phyloP scores from a whole-genome alignment of 2,888 invertebrate genomes.

The Pyrrhia umbra region DNA sequence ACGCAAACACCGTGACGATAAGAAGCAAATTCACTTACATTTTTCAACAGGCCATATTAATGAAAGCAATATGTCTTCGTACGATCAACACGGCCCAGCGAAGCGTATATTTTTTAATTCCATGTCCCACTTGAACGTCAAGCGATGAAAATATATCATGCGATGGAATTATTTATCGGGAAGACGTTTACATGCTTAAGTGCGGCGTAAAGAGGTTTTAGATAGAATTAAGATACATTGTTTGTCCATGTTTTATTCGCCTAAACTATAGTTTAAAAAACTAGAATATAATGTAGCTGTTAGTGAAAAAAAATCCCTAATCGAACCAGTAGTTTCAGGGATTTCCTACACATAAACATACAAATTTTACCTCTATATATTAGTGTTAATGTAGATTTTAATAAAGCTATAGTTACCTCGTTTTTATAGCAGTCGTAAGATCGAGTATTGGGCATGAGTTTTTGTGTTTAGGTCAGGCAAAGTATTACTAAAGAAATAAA shows the following conservation, averaged over 20 bases:
- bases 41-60: constrained; percentile 58
- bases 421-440: too few species aligned
- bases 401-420: too few species aligned
- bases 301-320: not conserved
- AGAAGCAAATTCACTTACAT: constrained; percentile 60
- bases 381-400: too few species aligned
- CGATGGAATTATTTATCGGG: constrained; percentile 54
- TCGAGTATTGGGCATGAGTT: too few species aligned
- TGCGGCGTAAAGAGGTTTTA: constrained; percentile 35
- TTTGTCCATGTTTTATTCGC: too few species aligned
- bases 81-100: constrained; percentile 54
- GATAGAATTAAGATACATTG: constrained; percentile 6
- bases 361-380: too few species aligned
- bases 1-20: constrained; percentile 26
- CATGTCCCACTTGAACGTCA: constrained; percentile 39
- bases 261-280: too few species aligned
- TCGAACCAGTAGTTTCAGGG: not conserved
- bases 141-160: constrained; percentile 59
- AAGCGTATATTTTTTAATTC: constrained; percentile 57
- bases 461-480: too few species aligned
- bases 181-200: constrained; percentile 43
- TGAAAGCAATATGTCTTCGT: constrained; percentile 61
- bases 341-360: too few species aligned
- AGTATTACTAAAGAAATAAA: too few species aligned
- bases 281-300: too few species aligned